A percentile compares a stretch with the other conserved stretches of the same genome.
phyloP scores from a whole-genome alignment of 2,113 vertebrate genomes.

The Nesogale talazaci region DNA sequence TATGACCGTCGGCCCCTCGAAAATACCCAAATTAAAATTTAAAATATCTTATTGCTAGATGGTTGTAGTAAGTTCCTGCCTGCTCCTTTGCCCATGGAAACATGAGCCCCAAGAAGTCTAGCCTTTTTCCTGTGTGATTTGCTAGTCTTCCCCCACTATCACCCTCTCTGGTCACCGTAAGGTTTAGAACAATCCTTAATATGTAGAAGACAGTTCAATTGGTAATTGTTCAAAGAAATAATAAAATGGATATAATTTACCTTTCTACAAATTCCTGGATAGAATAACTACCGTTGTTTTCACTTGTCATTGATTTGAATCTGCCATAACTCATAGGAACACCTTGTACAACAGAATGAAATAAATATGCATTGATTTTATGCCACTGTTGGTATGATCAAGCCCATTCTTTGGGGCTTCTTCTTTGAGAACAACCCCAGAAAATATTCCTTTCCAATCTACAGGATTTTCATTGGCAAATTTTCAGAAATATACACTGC shows the following conservation, averaged over 20 bases:
- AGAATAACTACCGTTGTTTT: not conserved
- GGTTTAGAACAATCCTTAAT: not conserved
- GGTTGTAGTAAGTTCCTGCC: not conserved
- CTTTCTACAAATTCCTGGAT: not conserved
- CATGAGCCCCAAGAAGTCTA: not conserved
- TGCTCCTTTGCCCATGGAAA: not conserved
- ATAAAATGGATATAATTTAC: not conserved
- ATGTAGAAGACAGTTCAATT: not conserved
- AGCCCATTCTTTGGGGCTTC: not conserved
- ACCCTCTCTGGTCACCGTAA: not conserved
- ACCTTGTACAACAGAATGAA: not conserved
- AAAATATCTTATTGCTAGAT: not conserved
- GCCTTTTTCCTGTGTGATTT: not conserved
- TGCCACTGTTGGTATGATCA: not conserved
- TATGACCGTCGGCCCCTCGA: not conserved
- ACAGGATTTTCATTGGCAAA: not conserved
- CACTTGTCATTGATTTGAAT: not conserved
- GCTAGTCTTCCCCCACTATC: not conserved
- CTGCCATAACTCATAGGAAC: too few species aligned
- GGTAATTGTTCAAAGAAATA: not conserved
- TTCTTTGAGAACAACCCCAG: not conserved
- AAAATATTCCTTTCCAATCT: not conserved
- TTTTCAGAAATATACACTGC: not conserved
- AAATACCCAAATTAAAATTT: not conserved
- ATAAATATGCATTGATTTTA: not conserved